phyloP scores from a whole-genome alignment of 2,888 invertebrate species.

The Apamea epomidion region DNA sequence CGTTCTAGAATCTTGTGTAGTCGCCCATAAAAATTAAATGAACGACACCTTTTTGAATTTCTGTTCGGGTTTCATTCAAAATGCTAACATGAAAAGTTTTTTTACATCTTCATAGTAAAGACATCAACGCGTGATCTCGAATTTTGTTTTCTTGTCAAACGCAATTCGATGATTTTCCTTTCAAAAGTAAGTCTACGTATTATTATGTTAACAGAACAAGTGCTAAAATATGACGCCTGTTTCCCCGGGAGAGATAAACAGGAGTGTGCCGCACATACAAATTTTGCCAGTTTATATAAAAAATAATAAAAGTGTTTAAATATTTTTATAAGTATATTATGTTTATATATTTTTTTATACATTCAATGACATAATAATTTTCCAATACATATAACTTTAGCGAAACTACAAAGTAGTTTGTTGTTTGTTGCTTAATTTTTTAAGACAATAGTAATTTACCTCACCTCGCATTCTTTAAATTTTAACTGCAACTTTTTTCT shows the following conservation, averaged over 20 bases:
- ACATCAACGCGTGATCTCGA: constrained; percentile 57
- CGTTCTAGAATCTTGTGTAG: no score
- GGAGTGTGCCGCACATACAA: no score
- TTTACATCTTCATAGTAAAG: constrained; percentile 49
- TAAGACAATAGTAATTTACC: neutral
- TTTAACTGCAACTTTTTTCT: neutral
- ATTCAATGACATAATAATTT: no score
- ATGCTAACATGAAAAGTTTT: neutral
- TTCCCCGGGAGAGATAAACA: neutral
- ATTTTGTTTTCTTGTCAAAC: neutral
- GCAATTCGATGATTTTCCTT: neutral
- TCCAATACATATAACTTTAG: neutral
- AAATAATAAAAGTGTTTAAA: no score
- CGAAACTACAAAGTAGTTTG: neutral
- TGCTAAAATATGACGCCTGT: neutral
- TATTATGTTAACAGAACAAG: neutral
- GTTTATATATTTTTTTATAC: no score
- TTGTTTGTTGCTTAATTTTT: neutral
- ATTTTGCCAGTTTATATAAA: neutral
- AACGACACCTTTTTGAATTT: neutral
- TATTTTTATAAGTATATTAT: no score
- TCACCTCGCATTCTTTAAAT: neutral
- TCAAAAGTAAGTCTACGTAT: neutral
- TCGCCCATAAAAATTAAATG: neutral
- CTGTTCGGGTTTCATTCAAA: neutral